These are phyloP conservation scores for Danaus chrysippus DNA, from an alignment of 2,888 invertebrate genomes.

Conservation along the genomic window DNA sequence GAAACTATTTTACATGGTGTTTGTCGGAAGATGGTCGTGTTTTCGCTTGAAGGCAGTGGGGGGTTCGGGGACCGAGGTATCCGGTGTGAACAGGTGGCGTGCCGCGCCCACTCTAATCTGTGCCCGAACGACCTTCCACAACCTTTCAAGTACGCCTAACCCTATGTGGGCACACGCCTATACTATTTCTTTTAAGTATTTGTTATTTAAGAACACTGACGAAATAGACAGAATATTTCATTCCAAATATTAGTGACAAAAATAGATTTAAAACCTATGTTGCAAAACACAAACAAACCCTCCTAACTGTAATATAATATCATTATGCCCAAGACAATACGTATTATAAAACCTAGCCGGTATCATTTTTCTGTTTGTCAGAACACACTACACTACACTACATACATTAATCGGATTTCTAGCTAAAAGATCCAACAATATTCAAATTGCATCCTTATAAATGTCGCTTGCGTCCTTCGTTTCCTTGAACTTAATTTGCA, in stretches of 20 bases:
- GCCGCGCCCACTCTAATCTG: conserved; percentile 68
- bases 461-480: conserved; percentile 20
- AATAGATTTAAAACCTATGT: too few relatives aligned
- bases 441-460: conserved; percentile 24
- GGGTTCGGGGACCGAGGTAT: conserved; percentile 54
- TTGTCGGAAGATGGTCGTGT: conserved; percentile 29
- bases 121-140: conserved; percentile 67
- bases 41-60: conserved; percentile 30
- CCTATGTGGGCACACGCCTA: conserved; percentile 37
- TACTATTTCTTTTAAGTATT: conserved; percentile 30
- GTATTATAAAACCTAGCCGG: background rate
- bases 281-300: too few relatives aligned
- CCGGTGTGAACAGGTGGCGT: conserved; percentile 74
- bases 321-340: too few relatives aligned
- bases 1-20: conserved; percentile 32
- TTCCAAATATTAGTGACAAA: too few relatives aligned
- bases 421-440: conserved; percentile 16
- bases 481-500: conserved; percentile 27
- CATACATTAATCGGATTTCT: conserved; percentile 10
- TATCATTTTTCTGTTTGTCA: background rate
- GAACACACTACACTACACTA: background rate
- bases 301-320: too few relatives aligned
- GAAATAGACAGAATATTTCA: background rate
- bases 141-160: conserved; percentile 50
- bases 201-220: conserved; percentile 11